A percentile compares a stretch with the other conserved stretches of the same genome.
Conservation (phyloP, 53 echinoderm and acorn worm species). For the Actinopyga echinites region DNA sequence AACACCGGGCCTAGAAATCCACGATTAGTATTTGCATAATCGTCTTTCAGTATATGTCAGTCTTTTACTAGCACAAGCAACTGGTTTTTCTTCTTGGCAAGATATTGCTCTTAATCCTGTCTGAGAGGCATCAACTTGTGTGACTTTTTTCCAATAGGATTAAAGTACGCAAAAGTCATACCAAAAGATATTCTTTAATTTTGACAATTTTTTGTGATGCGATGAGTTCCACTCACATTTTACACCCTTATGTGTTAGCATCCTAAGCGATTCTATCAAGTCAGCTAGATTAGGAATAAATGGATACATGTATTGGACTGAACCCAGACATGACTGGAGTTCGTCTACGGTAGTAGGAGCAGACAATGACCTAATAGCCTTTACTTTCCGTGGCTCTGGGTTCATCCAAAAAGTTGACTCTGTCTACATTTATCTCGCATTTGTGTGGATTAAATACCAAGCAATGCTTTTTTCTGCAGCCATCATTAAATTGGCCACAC, state of each 20-base stretch:
- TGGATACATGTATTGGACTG: not conserved
- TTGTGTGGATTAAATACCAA: not conserved
- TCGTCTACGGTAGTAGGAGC: not conserved
- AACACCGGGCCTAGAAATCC: not conserved
- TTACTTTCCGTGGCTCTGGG: not conserved
- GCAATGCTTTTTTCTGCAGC: not conserved
- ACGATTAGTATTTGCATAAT: not conserved
- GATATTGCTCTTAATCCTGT: not conserved
- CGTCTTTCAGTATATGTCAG: not conserved
- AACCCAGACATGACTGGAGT: not conserved
- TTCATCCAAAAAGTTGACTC: not conserved
- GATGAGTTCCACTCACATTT: not conserved
- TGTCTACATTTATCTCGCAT: not conserved
- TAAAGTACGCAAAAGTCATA: not conserved
- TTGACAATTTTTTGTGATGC: no score
- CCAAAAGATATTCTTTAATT: not conserved
- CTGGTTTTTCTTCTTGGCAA: not conserved
- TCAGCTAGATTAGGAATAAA: not conserved
- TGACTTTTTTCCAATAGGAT: not conserved
- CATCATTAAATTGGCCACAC: not conserved
- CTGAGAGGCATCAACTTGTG: not conserved
- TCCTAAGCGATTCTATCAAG: not conserved
- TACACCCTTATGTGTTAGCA: not conserved
- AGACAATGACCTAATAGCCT: not conserved
- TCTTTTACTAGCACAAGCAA: not conserved